These are phyloP conservation scores for Trissolcus basalis DNA, from an alignment of 1,140 invertebrate species.

Conservation along the genomic window DNA sequence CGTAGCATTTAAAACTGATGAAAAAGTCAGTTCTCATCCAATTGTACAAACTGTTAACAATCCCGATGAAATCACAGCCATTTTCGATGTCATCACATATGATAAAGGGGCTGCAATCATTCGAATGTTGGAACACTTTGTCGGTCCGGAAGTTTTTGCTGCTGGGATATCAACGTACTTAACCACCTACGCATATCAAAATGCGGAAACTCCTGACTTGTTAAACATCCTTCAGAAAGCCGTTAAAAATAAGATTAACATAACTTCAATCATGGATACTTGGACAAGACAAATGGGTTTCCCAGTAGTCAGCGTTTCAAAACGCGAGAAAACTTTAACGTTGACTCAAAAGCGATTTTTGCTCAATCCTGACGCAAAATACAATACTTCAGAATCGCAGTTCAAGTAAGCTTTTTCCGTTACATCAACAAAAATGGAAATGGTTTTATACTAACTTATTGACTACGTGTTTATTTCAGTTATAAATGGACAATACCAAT, in stretches of 20 bases:
- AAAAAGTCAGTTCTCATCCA: conserved; percentile 89
- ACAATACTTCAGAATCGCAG: conserved; percentile 75
- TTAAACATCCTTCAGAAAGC: conserved; percentile 80
- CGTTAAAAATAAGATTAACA: conserved; percentile 72
- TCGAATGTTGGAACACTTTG: conserved; percentile 92
- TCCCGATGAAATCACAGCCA: conserved; percentile 92
- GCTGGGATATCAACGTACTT: conserved; percentile 85
- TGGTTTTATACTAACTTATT: no score
- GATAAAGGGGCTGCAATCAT: conserved; percentile 92
- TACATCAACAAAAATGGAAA: neutral
- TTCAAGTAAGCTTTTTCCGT: conserved; percentile 77
- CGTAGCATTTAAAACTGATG: conserved; percentile 85
- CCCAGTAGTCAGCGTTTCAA: conserved; percentile 84
- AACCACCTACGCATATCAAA: conserved; percentile 81
- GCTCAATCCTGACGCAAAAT: conserved; percentile 78
- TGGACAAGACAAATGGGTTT: conserved; percentile 96
- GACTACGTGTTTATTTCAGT: conserved; percentile 64
- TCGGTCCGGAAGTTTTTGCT: conserved; percentile 85
- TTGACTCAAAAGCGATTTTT: conserved; percentile 87
- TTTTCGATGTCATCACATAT: conserved; percentile 95
- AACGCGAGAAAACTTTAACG: conserved; percentile 74
- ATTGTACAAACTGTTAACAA: conserved; percentile 89
- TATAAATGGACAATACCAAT: conserved; percentile 91
- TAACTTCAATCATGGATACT: conserved; percentile 89
- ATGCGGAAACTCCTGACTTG: conserved; percentile 88